Evolutionary conservation across 2,797 vertebrate species (phyloP).

Genomic region (Rhynchonycteris naso): DNA sequence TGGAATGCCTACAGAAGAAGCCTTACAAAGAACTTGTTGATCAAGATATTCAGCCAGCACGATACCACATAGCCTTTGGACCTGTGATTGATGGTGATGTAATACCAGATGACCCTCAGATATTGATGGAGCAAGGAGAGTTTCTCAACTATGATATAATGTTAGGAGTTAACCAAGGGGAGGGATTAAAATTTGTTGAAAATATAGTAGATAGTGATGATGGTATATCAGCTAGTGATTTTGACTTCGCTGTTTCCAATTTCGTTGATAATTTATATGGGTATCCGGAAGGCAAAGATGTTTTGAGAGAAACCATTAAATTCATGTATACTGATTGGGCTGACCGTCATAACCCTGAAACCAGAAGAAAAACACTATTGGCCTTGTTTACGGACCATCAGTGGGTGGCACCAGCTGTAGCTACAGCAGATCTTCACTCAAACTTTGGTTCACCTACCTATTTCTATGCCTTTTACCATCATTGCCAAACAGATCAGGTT

Average conservation of each 20-base stretch:
- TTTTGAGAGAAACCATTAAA: conserved; percentile 98
- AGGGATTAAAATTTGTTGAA: conserved; percentile 98
- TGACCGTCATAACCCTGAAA: conserved; percentile 97
- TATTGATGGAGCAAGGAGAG: conserved; percentile 99
- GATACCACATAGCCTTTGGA: conserved; percentile 99
- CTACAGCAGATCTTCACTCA: conserved; percentile 98
- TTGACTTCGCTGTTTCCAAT: conserved; percentile 99
- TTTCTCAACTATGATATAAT: conserved; percentile 99
- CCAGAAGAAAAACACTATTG: conserved; percentile 95
- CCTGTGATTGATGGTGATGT: conserved; percentile 99
- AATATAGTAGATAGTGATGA: conserved; percentile 99
- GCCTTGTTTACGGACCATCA: conserved; percentile 99
- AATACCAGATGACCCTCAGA: conserved; percentile 98
- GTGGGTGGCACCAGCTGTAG: conserved; percentile 98
- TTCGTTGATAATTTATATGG: conserved; percentile 99
- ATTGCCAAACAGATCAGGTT: conserved; percentile 99
- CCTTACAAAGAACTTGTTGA: conserved; percentile 99
- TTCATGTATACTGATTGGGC: conserved; percentile 99
- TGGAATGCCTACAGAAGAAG: conserved; percentile 97
- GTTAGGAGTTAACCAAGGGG: conserved; percentile 99
- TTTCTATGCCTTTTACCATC: conserved; percentile 99
- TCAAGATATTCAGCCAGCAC: conserved; percentile 98
- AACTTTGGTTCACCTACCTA: conserved; percentile 99
- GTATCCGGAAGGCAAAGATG: conserved; percentile 99
- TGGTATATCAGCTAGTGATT: conserved; percentile 98